Conservation (phyloP, 2,113 vertebrate genomes). For the Erythrolamprus reginae region DNA sequence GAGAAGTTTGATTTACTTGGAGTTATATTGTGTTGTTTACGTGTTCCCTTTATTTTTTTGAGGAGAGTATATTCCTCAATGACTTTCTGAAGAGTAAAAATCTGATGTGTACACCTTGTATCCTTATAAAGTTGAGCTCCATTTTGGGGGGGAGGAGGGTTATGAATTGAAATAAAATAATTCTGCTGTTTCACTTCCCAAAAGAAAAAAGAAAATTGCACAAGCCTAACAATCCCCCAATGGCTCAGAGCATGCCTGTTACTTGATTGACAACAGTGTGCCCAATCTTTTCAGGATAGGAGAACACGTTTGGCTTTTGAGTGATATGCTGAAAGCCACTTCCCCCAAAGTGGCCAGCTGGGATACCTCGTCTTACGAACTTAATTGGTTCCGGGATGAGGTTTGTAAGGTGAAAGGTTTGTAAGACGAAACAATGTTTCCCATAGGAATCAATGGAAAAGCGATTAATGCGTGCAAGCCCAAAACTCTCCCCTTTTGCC, state of each 20-base stretch:
- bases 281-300: neutral
- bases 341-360: neutral
- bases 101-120: neutral
- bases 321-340: neutral
- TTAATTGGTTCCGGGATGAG: too few relatives aligned
- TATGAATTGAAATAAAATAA: neutral
- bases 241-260: neutral
- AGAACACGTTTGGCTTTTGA: neutral
- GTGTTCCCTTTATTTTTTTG: too few relatives aligned
- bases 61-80: neutral
- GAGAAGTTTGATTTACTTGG: too few relatives aligned
- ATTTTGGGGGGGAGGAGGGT: too few relatives aligned
- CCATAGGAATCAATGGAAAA: too few relatives aligned
- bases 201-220: neutral
- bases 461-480: too few relatives aligned
- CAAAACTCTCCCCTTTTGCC: too few relatives aligned
- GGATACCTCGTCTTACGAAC: too few relatives aligned
- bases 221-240: neutral
- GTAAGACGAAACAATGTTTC: too few relatives aligned
- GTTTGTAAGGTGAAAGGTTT: too few relatives aligned
- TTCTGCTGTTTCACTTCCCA: neutral
- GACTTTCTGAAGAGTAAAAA: neutral
- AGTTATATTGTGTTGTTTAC: too few relatives aligned
- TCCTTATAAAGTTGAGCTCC: neutral
- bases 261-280: neutral